Conservation (phyloP, 2,888 invertebrate genomes). For the Thelaira solivaga region DNA sequence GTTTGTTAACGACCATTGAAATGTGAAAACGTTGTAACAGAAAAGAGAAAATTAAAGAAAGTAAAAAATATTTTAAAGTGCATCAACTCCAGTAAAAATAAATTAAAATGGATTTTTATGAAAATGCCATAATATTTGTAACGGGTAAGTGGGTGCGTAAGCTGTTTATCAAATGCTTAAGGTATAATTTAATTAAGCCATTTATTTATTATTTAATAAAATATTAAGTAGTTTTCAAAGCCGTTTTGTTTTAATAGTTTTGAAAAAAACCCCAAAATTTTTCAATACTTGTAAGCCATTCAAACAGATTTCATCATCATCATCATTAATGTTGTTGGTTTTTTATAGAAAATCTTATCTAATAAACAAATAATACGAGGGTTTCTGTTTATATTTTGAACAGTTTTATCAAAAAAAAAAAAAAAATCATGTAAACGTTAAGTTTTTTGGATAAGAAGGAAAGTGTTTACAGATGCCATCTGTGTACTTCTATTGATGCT, state of each 20-base stretch:
- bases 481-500: too few relatives aligned
- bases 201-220: too few relatives aligned
- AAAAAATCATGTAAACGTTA: too few relatives aligned
- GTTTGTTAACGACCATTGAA: constrained; percentile 55
- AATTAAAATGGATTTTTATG: constrained; percentile 70
- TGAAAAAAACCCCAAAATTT: constrained; percentile 11
- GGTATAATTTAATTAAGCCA: background rate
- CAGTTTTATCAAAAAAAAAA: too few relatives aligned
- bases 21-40: constrained; percentile 51
- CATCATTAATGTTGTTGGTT: background rate
- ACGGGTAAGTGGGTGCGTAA: constrained; percentile 68
- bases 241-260: too few relatives aligned
- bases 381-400: too few relatives aligned
- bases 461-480: too few relatives aligned
- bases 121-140: constrained; percentile 71
- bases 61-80: background rate
- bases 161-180: too few relatives aligned
- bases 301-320: constrained; percentile 13
- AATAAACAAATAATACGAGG: too few relatives aligned
- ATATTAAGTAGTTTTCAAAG: too few relatives aligned
- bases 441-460: too few relatives aligned
- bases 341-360: constrained; percentile 20
- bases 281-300: background rate
- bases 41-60: background rate
- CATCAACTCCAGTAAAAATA: too few relatives aligned